phyloP scores from a whole-genome alignment of 2,888 invertebrate species.

The Augiades crinisus region DNA sequence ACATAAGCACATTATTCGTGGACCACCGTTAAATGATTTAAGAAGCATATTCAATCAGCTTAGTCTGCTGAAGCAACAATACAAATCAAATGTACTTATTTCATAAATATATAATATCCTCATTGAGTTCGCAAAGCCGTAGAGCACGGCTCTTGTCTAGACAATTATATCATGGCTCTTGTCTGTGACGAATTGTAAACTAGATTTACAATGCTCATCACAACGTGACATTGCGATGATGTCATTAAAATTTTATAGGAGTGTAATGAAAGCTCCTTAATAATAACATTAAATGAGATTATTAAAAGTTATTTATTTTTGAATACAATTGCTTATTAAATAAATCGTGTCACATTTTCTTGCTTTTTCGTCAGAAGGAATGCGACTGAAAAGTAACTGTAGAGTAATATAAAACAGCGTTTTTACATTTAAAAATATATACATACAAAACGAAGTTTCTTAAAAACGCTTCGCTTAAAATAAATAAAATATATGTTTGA shows the following conservation, averaged over 20 bases:
- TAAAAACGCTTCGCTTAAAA: too few relatives aligned
- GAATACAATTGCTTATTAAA: background rate
- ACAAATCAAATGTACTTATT: background rate
- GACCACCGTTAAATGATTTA: background rate
- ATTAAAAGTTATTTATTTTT: background rate
- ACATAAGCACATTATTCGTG: background rate
- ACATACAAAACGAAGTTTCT: too few relatives aligned
- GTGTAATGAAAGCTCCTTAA: background rate
- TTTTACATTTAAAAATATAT: too few relatives aligned
- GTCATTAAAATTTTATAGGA: constrained; percentile 3
- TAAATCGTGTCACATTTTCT: too few relatives aligned
- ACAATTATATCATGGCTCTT: background rate
- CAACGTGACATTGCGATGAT: background rate
- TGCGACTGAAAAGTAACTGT: too few relatives aligned
- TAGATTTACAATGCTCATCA: background rate
- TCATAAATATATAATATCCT: background rate
- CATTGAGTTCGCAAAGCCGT: too few relatives aligned
- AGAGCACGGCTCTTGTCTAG: too few relatives aligned
- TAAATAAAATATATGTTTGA: too few relatives aligned
- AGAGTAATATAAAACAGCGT: background rate
- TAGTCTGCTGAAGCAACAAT: background rate
- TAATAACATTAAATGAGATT: too few relatives aligned
- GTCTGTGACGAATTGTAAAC: constrained; percentile 1
- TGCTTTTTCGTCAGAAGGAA: too few relatives aligned
- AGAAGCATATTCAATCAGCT: background rate